These are phyloP conservation scores for Ictalurus punctatus DNA, from an alignment of 2,113 vertebrate species.

Conservation along the genomic window DNA sequence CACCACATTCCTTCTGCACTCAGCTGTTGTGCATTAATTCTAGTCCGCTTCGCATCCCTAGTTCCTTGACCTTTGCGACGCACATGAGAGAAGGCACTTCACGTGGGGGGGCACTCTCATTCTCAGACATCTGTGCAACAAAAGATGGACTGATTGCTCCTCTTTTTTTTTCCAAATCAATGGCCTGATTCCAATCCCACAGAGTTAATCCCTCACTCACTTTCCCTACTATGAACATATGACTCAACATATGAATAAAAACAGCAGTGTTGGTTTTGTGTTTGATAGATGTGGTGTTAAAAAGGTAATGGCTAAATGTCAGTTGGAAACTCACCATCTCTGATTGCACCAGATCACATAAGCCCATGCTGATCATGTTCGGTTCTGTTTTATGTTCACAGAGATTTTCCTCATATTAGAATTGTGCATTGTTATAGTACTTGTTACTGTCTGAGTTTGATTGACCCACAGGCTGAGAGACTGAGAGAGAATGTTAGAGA, in stretches of 20 bases:
- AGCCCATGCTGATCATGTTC: background rate
- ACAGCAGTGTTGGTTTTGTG: background rate
- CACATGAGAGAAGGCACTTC: constrained; percentile 37
- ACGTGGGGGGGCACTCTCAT: background rate
- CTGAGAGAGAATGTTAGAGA: background rate
- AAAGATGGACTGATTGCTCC: constrained; percentile 21
- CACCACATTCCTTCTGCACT: constrained; percentile 51
- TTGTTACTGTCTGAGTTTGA: background rate
- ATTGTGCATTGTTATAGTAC: background rate
- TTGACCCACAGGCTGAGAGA: background rate
- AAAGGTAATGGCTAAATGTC: background rate
- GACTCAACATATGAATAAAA: background rate
- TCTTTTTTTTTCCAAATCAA: background rate
- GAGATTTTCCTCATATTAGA: background rate
- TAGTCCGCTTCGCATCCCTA: constrained; percentile 68
- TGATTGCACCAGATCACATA: background rate
- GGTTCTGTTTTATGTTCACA: background rate
- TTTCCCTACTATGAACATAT: background rate
- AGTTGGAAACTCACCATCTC: background rate
- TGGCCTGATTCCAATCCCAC: background rate
- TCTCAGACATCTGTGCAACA: constrained; percentile 29
- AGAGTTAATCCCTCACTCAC: background rate
- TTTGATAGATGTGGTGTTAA: background rate
- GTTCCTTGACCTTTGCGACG: constrained; percentile 64
- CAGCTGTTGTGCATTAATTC: constrained; percentile 71